Percentiles rank a stretch among this genome's conserved stretches.
These are phyloP conservation scores for Stichodactyla mertensii DNA, from an alignment of 64 coral and sea anemone genomes.

Conservation along the genomic window DNA sequence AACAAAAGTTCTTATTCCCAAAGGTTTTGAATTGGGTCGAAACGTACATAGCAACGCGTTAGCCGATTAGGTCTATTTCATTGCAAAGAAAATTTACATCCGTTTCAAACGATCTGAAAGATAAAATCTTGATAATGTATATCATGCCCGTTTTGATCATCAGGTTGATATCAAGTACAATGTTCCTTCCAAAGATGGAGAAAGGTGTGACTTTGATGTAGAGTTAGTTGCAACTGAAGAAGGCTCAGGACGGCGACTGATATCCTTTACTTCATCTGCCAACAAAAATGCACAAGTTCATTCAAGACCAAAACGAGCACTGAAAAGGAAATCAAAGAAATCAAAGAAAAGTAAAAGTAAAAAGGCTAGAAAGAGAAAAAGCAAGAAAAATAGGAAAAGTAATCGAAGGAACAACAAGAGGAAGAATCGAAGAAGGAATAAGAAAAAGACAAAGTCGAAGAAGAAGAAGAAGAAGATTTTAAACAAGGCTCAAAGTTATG, in stretches of 20 bases:
- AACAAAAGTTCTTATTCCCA: no score
- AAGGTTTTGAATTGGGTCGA: no score
- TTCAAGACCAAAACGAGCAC: not conserved
- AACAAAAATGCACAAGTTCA: not conserved
- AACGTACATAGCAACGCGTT: no score
- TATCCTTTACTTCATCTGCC: not conserved
- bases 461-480: not conserved
- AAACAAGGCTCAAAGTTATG: not conserved
- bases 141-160: not conserved
- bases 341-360: conserved; percentile 2
- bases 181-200: conserved; percentile 16
- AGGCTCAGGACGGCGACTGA: not conserved
- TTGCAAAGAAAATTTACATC: no score
- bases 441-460: not conserved
- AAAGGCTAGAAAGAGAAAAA: not conserved
- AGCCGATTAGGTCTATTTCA: no score
- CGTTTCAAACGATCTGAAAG: no score
- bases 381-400: not conserved
- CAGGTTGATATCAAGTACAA: conserved; percentile 51
- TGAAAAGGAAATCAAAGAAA: not conserved
- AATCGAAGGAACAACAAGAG: not conserved
- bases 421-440: not conserved
- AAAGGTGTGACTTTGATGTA: conserved; percentile 36
- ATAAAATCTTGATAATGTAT: no score
- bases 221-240: not conserved